Evolutionary conservation across 2,113 vertebrate species (phyloP), one percentile per base, ranked within the genome.

Genomic region (Cyrtonyx montezumae): DNA sequence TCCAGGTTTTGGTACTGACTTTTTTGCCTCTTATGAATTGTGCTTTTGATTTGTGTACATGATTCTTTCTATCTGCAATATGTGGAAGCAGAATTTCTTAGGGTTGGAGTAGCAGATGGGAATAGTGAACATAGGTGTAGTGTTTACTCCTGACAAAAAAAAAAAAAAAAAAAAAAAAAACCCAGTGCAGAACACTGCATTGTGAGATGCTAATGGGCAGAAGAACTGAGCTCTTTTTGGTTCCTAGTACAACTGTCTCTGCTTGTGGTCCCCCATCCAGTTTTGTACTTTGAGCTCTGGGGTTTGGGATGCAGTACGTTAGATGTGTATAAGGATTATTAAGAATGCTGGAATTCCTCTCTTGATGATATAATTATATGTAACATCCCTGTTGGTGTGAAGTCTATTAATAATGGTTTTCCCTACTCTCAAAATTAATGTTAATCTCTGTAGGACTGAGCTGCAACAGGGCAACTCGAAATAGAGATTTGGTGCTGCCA

Each of bases 401-500:
- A 79, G 46, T 55, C 77, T 26, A 11, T 82, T 79, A 84, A 46
- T 13, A 82, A 42, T 42, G 21, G 19, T 79, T 36, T 3, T 93
- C 84, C 48, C 76, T 49, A 90, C 37, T 55, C 56, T 65, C 32
- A 51, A 73, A 87, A 58, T 62, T 34, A 63, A 40, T 61, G 43
- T 42, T 67, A 45, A 46, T 46, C 68, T 90, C 82, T 45, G 30
- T 23, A 25, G 17, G 75, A 66, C 58, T 73, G 63, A 75, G 49
- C 53, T 49, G 42, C 20, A 75, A 26, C 30, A 78, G 49, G 70
- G 45, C 79, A 70, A 88, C 25, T 69, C 43, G 51, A 87, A 71
- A 76, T 45, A 94, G 51, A 80, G 76, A 87, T 95, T 89, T 63
- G 77, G 13, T 75, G 11, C 58, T 94, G 36, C 36, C 83, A 53